Conservation (phyloP, 2,797 vertebrate species). For the Hybognathus amarus region DNA sequence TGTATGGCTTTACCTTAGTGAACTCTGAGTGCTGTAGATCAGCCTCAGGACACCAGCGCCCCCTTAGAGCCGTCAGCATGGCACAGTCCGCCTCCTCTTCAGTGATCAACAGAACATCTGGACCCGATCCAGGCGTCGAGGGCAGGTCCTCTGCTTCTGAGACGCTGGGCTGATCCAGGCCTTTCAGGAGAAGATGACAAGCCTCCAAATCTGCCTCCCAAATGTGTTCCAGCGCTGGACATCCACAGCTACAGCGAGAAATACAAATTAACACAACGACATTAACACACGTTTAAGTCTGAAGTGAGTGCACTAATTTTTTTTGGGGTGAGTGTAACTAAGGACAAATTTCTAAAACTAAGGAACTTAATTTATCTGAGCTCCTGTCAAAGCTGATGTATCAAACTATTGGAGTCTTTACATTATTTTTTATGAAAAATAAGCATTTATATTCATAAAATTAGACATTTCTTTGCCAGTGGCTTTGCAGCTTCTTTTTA, state of each 20-base stretch:
- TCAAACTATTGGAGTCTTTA: conserved; percentile 5
- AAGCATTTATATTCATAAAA: not conserved
- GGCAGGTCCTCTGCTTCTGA: conserved; percentile 72
- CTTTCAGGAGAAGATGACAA: conserved; percentile 83
- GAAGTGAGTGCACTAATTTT: not conserved
- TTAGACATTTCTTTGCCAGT: not conserved
- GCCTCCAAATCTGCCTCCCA: conserved; percentile 91
- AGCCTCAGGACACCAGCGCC: conserved; percentile 68
- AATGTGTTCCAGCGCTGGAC: conserved; percentile 81
- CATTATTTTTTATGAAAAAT: not conserved
- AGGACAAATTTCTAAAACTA: not conserved
- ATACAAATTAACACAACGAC: not conserved
- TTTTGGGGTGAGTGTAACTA: not conserved
- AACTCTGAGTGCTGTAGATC: conserved; percentile 76
- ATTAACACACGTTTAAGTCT: not conserved
- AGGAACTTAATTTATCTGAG: not conserved
- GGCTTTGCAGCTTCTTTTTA: not conserved
- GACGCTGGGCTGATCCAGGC: conserved; percentile 76
- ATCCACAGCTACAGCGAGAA: conserved; percentile 76
- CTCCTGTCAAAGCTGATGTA: not conserved
- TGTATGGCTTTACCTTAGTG: conserved; percentile 79
- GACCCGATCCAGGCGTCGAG: conserved; percentile 53
- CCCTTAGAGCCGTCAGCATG: conserved; percentile 74
- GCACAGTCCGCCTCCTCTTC: conserved; percentile 78
- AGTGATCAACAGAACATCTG: conserved; percentile 55